Conservation (phyloP, 2,113 vertebrate genomes). For the Columba livia region DNA sequence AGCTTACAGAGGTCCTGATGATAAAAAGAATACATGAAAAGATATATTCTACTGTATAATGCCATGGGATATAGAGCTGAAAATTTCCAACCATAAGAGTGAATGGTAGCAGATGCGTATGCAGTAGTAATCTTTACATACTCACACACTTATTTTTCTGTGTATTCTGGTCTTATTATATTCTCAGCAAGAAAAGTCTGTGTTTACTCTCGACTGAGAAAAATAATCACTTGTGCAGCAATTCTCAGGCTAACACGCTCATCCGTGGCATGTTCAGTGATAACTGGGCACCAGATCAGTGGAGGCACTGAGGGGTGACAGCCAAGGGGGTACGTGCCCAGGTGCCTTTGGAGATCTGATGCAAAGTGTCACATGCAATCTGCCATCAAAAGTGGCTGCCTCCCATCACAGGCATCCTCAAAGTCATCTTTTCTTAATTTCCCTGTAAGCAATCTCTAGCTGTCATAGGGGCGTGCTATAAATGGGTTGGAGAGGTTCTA, state of each 20-base stretch:
- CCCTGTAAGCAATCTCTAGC: neutral
- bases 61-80: neutral
- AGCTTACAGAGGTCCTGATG: neutral
- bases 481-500: neutral
- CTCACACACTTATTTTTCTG: neutral
- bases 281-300: neutral
- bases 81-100: neutral
- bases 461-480: neutral
- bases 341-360: neutral
- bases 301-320: neutral
- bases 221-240: neutral
- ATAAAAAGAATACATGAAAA: slow-evolving; percentile 40
- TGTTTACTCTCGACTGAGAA: neutral
- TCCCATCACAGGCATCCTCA: neutral
- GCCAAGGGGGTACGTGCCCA: neutral
- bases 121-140: neutral
- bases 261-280: fast-evolving
- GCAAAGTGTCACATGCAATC: neutral
- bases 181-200: neutral
- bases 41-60: slow-evolving; percentile 5
- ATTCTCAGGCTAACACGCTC: neutral
- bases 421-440: neutral
- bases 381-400: neutral
- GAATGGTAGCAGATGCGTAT: neutral
- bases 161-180: neutral